These are phyloP conservation scores for Ophraella communa DNA, from an alignment of 2,888 invertebrate genomes.

Conservation along the genomic window DNA sequence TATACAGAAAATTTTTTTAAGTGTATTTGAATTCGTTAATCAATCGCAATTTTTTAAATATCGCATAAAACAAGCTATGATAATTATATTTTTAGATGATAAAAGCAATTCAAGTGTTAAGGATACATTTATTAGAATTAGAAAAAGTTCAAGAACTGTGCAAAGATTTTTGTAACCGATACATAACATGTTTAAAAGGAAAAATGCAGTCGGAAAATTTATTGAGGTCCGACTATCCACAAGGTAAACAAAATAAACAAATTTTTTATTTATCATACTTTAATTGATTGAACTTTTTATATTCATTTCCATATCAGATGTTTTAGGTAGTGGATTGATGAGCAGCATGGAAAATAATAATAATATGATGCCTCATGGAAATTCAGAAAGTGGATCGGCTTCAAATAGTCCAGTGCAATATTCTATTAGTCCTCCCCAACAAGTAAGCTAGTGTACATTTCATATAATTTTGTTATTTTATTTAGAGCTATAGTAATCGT, in stretches of 20 bases:
- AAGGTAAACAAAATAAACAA: slow-evolving; percentile 60
- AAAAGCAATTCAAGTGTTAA: slow-evolving; percentile 86
- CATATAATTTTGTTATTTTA: too few species aligned
- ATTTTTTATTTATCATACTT: too few species aligned
- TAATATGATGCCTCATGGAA: slow-evolving; percentile 59
- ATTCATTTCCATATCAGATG: slow-evolving; percentile 40
- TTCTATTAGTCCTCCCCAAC: slow-evolving; percentile 57
- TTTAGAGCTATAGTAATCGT: too few species aligned
- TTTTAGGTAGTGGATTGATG: slow-evolving; percentile 61
- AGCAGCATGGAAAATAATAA: slow-evolving; percentile 59
- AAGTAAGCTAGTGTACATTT: slow-evolving; percentile 43
- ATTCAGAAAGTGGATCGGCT: slow-evolving; percentile 60
- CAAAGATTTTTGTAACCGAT: slow-evolving; percentile 92
- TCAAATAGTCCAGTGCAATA: slow-evolving; percentile 62
- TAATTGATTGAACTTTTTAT: too few species aligned
- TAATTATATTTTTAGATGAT: slow-evolving; percentile 69
- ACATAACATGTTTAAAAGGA: slow-evolving; percentile 88
- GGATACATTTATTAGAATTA: slow-evolving; percentile 90
- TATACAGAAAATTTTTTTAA: too few species aligned
- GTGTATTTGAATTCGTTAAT: too few species aligned
- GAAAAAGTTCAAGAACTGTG: slow-evolving; percentile 95
- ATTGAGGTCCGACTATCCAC: slow-evolving; percentile 78
- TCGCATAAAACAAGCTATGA: background rate
- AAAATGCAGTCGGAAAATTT: slow-evolving; percentile 91
- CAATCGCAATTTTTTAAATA: too few species aligned